Percentiles rank a stretch among this genome's conserved stretches.
phyloP scores from a whole-genome alignment of 2,888 invertebrate genomes.

The Drosophila melanocephala region DNA sequence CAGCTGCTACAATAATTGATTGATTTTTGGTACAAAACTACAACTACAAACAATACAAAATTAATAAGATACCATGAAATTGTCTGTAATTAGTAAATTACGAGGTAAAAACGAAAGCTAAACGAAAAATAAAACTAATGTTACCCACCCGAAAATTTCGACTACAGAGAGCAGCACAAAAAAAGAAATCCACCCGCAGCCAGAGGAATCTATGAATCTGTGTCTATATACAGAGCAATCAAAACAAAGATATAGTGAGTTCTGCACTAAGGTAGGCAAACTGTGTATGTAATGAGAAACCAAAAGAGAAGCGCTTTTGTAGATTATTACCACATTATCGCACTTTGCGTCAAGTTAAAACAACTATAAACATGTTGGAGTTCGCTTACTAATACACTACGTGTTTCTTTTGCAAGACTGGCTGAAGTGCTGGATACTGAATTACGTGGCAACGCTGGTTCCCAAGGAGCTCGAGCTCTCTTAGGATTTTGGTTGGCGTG shows the following conservation, averaged over 20 bases:
- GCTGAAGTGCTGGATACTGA: slow-evolving; percentile 64
- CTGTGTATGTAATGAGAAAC: slow-evolving; percentile 5
- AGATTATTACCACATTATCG: slow-evolving; percentile 26
- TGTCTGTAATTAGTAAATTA: slow-evolving; percentile 65
- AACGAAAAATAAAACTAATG: slow-evolving; percentile 66
- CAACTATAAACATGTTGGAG: slow-evolving; percentile 28
- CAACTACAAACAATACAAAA: slow-evolving; percentile 32
- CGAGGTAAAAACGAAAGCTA: slow-evolving; percentile 45
- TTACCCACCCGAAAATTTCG: slow-evolving; percentile 68
- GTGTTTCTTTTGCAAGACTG: slow-evolving; percentile 80
- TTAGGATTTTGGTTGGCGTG: slow-evolving; percentile 42
- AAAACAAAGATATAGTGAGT: slow-evolving; percentile 30
- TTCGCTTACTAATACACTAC: slow-evolving; percentile 70
- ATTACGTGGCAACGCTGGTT: slow-evolving; percentile 36
- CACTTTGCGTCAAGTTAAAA: slow-evolving; percentile 41
- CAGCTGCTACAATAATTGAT: slow-evolving; percentile 56
- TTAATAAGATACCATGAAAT: slow-evolving; percentile 23
- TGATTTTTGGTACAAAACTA: slow-evolving; percentile 39
- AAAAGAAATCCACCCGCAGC: slow-evolving; percentile 16
- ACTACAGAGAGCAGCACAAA: slow-evolving; percentile 43
- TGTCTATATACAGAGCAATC: slow-evolving; percentile 10
- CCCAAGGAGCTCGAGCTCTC: slow-evolving; percentile 42
- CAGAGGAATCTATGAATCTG: slow-evolving; percentile 9
- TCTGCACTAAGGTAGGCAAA: slow-evolving; percentile 42
- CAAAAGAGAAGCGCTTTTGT: slow-evolving; percentile 37